phyloP scores from a whole-genome alignment of 2,888 invertebrate species.

The Drosophila atripex region DNA sequence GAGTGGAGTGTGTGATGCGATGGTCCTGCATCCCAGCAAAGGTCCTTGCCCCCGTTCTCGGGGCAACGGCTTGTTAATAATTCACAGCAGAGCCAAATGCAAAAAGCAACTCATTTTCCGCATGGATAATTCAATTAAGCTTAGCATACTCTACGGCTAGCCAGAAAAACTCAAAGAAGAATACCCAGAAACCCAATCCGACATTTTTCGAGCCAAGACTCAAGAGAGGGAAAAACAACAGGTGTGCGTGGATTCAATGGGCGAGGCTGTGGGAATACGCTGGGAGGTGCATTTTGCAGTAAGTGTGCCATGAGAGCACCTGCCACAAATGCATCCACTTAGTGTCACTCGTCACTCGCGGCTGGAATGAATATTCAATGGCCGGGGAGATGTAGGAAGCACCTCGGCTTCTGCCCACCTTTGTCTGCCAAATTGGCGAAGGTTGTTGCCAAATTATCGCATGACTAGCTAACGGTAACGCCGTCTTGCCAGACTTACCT shows the following conservation, averaged over 20 bases:
- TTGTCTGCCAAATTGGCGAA: constrained; percentile 41
- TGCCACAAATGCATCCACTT: constrained; percentile 40
- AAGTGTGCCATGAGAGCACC: constrained; percentile 72
- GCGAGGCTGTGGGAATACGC: constrained; percentile 65
- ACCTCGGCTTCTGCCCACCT: constrained; percentile 5
- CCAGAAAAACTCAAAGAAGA: constrained; percentile 12
- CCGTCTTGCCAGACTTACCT: constrained; percentile 43
- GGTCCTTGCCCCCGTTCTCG: constrained; percentile 55
- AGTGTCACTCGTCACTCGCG: constrained; percentile 31
- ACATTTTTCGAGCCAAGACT: constrained; percentile 29
- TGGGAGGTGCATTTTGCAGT: constrained; percentile 16
- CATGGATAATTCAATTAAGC: constrained; percentile 42
- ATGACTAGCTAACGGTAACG: constrained; percentile 54
- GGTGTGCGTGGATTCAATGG: constrained; percentile 56
- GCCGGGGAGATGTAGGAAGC: constrained; percentile 68
- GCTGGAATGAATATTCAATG: constrained; percentile 76
- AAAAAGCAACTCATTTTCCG: constrained; percentile 13
- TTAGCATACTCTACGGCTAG: constrained; percentile 53
- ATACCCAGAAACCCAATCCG: neutral
- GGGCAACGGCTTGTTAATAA: constrained; percentile 48
- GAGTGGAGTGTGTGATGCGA: neutral
- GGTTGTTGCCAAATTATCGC: constrained; percentile 66
- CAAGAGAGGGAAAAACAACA: constrained; percentile 31
- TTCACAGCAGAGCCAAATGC: constrained; percentile 26
- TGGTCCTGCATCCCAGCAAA: neutral